Evolutionary conservation across 23 tunicate genomes (phyloP), one percentile per base, ranked within the genome.

Genomic region (Ascidia mentula): DNA sequence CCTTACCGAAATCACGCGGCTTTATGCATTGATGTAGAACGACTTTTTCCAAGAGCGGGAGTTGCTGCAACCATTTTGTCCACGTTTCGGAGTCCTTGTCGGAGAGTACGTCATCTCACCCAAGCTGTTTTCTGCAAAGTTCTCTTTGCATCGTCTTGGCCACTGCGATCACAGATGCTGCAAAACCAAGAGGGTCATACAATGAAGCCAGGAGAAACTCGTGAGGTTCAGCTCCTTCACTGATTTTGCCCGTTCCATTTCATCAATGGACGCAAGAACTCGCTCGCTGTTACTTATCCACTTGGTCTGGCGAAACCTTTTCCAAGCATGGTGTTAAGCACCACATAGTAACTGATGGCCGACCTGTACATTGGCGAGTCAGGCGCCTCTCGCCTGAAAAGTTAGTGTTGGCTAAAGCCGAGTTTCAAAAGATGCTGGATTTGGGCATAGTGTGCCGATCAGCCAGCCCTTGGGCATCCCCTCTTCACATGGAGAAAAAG

Each of bases 111-210:
- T 60, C 75, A 37, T 80, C 83, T 45, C 83, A 80, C 6, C 34
- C 75, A 35, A 28, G 72, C 0, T 35, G 45, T 36, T 80, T 60
- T 22, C 38, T 69, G 69, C 45, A 61, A 20, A 80, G 33, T 7
- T 40, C 45, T 36, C 69, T 34, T 24, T 59, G 59, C 5, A 80
- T 39, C 72, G 28, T 34, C 38, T 80, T 80, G 12, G 38, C 60
- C 30, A 34, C 35, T 34, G 65, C 40, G 31, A 80, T 69, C 30
- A 61, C 74, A n/a, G 83, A 45, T 22, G 53, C 37, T 31, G 69
- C 46, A 69, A 80, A 69, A 7, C 75, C 75, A 26, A 80, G 38
- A 39, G 83, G 83, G 30, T 80, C 75, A 22, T 37, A 53, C 13
- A 53, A 53, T 3, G 65, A 53, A 53, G 28, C 24, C 13, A 53